phyloP scores from a whole-genome alignment of 1,140 invertebrate genomes.

The Caenorhabditis brenneri region DNA sequence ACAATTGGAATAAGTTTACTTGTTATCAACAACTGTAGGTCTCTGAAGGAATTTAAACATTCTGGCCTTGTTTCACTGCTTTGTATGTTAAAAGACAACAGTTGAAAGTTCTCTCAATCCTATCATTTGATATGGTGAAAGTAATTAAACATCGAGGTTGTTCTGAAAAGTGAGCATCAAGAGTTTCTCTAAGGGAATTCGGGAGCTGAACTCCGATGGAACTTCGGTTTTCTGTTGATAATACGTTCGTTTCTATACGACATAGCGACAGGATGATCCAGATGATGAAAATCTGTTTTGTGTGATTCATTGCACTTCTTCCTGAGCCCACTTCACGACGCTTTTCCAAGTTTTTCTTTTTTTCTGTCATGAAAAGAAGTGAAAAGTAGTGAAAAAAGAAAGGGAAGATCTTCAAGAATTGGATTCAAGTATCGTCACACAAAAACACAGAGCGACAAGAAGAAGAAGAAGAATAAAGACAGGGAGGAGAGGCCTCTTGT shows the following conservation, averaged over 20 bases:
- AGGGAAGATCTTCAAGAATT: constrained; percentile 30
- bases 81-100: no score
- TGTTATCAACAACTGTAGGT: no score
- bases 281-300: background rate
- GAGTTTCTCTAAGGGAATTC: no score
- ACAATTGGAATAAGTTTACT: no score
- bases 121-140: no score
- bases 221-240: background rate
- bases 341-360: constrained; percentile 16
- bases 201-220: no score
- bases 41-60: no score
- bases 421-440: constrained; percentile 34
- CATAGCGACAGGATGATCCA: background rate
- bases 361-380: background rate
- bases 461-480: background rate
- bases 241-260: background rate
- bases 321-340: constrained; percentile 19
- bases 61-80: no score
- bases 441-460: constrained; percentile 9
- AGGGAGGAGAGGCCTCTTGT: background rate
- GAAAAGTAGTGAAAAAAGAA: background rate
- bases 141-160: no score
- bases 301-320: background rate
- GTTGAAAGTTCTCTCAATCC: no score
- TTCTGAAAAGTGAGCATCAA: no score